Conservation (phyloP, 2,888 invertebrate genomes). For the Amblyteles armatorius region DNA sequence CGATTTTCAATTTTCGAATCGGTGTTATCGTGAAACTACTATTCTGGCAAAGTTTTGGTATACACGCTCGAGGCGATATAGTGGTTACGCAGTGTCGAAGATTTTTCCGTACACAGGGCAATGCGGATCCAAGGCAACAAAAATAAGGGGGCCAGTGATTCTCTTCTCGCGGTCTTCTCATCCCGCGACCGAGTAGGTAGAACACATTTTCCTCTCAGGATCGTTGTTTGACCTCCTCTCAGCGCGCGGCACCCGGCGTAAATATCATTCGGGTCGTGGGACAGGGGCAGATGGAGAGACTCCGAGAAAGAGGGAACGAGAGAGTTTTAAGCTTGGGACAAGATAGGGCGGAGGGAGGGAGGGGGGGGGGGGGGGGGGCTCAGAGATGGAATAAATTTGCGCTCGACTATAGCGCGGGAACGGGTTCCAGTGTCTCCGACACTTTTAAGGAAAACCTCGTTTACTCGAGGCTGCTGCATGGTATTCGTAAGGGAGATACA, state of each 20-base stretch:
- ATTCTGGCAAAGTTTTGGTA: not conserved
- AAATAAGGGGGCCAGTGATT: constrained; percentile 37
- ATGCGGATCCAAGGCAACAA: constrained; percentile 16
- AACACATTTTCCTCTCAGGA: constrained; percentile 60
- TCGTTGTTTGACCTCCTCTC: constrained; percentile 77
- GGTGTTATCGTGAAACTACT: not conserved
- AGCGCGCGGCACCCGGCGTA: constrained; percentile 68
- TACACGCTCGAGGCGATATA: not conserved
- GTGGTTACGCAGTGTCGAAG: not conserved
- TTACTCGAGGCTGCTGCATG: constrained; percentile 57
- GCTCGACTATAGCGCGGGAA: constrained; percentile 52
- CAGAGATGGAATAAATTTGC: constrained; percentile 69
- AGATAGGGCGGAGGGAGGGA: too few relatives aligned
- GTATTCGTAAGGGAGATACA: constrained; percentile 67
- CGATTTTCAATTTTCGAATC: not conserved
- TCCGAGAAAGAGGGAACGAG: constrained; percentile 27
- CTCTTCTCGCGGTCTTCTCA: constrained; percentile 48
- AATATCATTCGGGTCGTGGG: constrained; percentile 72
- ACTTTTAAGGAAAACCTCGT: constrained; percentile 69
- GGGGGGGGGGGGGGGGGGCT: constrained; percentile 40
- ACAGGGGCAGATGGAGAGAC: constrained; percentile 69
- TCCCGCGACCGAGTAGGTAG: constrained; percentile 54
- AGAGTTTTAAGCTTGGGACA: constrained; percentile 45
- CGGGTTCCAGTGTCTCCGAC: constrained; percentile 67
- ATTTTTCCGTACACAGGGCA: constrained; percentile 16